Conservation (phyloP, 2,113 vertebrate species). For the Trichomycterus rosablanca region DNA sequence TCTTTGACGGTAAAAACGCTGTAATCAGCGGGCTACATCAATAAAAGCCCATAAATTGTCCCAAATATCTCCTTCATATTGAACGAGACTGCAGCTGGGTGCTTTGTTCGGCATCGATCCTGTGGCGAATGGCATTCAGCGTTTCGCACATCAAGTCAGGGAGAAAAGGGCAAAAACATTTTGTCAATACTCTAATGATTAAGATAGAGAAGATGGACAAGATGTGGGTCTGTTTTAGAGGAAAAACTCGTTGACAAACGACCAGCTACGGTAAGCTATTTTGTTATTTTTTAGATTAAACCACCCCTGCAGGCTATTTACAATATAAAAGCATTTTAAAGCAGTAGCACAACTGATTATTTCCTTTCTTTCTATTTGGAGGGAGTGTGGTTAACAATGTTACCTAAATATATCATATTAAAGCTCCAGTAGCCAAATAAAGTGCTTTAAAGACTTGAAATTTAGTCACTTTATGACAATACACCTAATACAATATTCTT, state of each 20-base stretch:
- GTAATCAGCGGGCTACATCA: slow-evolving; percentile 99
- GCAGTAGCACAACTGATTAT: no score
- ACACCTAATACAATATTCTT: no score
- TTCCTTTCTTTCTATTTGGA: no score
- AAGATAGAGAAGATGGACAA: slow-evolving; percentile 90
- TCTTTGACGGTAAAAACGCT: slow-evolving; percentile 99
- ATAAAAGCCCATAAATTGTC: slow-evolving; percentile 99
- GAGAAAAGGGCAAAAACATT: slow-evolving; percentile 89
- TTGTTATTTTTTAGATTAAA: slow-evolving; percentile 74
- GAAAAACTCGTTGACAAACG: slow-evolving; percentile 58
- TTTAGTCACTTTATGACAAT: no score
- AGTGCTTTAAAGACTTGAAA: no score
- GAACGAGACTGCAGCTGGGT: slow-evolving; percentile 99
- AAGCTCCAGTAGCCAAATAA: no score
- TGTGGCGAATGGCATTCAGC: slow-evolving; percentile 97
- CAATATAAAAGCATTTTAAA: slow-evolving; percentile 45
- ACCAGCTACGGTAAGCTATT: slow-evolving; percentile 82
- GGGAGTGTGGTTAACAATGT: no score
- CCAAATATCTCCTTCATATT: slow-evolving; percentile 99
- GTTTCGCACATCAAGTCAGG: slow-evolving; percentile 92
- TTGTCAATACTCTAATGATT: slow-evolving; percentile 98
- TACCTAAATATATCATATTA: no score
- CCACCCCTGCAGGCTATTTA: neutral
- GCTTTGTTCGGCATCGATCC: slow-evolving; percentile 99
- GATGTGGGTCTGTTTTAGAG: slow-evolving; percentile 60